Conservation (phyloP, 2,113 vertebrate species). For the Piaya cayana region DNA sequence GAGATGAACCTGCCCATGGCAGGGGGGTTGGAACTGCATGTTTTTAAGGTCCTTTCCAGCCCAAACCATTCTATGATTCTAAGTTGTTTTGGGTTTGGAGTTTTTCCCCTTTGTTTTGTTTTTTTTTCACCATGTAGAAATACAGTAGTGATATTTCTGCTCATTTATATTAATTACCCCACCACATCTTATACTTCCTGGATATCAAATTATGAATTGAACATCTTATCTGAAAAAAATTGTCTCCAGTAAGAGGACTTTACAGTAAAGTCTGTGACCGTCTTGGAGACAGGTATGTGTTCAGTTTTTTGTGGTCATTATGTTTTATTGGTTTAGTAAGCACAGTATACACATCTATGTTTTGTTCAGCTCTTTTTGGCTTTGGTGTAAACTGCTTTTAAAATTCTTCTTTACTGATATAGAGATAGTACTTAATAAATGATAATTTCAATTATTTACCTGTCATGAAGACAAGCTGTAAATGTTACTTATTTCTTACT, state of each 20-base stretch:
- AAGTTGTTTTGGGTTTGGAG: no score
- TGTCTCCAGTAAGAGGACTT: not conserved
- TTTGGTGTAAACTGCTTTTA: not conserved
- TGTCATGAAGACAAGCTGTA: not conserved
- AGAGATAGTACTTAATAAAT: not conserved
- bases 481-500: constrained; percentile 43
- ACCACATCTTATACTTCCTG: not conserved
- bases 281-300: not conserved
- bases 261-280: not conserved
- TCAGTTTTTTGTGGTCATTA: not conserved
- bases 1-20: no score
- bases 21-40: no score
- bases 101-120: not conserved
- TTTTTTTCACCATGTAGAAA: not conserved
- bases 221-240: not conserved
- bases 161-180: not conserved
- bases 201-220: not conserved
- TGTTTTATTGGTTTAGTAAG: not conserved
- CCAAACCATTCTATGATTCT: no score
- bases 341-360: not conserved
- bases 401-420: not conserved
- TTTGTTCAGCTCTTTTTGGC: not conserved
- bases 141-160: not conserved
- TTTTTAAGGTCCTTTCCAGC: no score
- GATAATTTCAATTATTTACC: constrained; percentile 24